Percentiles rank a stretch among this genome's conserved stretches.
phyloP scores from a whole-genome alignment of 2,113 vertebrate genomes.

The Telmatochromis sp. region DNA sequence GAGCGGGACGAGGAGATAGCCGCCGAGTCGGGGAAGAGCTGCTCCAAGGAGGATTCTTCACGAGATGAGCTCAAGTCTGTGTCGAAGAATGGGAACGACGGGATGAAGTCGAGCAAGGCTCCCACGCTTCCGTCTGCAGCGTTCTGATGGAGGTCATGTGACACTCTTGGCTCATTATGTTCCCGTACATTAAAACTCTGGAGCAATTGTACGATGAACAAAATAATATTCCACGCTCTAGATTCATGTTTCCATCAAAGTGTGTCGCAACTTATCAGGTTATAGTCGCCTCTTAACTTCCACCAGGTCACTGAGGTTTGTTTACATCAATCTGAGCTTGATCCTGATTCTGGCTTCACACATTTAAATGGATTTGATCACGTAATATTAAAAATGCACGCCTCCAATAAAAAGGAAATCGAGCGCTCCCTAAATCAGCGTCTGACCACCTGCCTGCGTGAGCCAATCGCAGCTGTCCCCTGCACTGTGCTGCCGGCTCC shows the following conservation, averaged over 20 bases:
- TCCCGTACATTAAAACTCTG: not conserved
- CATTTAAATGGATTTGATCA: not conserved
- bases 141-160: not conserved
- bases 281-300: not conserved
- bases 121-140: slow-evolving; percentile 12
- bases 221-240: accelerated
- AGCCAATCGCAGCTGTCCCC: not conserved
- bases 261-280: not conserved
- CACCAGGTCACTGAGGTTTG: not conserved
- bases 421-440: accelerated
- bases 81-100: not conserved
- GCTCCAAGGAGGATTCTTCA: not conserved
- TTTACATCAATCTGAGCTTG: accelerated
- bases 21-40: not conserved
- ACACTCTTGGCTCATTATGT: not conserved
- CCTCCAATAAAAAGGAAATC: not conserved
- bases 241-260: not conserved
- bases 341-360: not conserved
- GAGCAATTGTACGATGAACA: accelerated
- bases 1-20: slow-evolving; percentile 46
- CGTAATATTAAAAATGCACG: not conserved
- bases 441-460: not conserved
- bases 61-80: not conserved
- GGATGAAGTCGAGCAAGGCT: not conserved
- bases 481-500: not conserved